Percentiles rank a stretch among this genome's conserved stretches.
Conservation (phyloP, 2,888 invertebrate species). For the Hydraecia micacea region DNA sequence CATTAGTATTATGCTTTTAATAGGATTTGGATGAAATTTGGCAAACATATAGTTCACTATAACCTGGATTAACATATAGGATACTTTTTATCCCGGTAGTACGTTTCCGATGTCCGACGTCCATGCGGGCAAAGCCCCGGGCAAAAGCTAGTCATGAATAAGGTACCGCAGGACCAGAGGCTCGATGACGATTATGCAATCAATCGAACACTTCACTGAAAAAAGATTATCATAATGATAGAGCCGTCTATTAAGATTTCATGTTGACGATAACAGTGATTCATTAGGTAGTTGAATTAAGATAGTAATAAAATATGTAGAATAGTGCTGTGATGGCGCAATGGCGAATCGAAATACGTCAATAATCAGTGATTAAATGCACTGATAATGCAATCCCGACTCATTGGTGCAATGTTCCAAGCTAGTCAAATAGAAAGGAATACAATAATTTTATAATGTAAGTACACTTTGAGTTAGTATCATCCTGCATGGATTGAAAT, state of each 20-base stretch:
- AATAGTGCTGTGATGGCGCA: slow-evolving; percentile 16
- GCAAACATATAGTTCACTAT: too few species aligned
- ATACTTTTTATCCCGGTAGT: too few species aligned
- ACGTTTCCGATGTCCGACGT: too few species aligned
- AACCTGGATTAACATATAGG: too few species aligned
- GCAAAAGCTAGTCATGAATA: neutral
- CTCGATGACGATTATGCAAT: slow-evolving; percentile 30
- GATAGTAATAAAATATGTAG: slow-evolving; percentile 30
- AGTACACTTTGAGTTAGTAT: neutral
- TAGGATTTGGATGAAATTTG: too few species aligned
- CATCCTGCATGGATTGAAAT: neutral
- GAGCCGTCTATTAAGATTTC: slow-evolving; percentile 40
- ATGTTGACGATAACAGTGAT: slow-evolving; percentile 43
- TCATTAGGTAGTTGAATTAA: slow-evolving; percentile 47
- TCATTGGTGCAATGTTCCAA: neutral
- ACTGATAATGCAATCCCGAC: slow-evolving; percentile 5
- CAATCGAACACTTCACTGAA: slow-evolving; percentile 19
- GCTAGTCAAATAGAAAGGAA: neutral
- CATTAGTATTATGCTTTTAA: too few species aligned
- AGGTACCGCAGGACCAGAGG: neutral
- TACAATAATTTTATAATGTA: neutral
- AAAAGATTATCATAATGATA: slow-evolving; percentile 55
- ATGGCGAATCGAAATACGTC: neutral
- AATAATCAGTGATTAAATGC: slow-evolving; percentile 19
- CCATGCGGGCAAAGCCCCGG: too few species aligned